Base-by-base conservation (phyloP, 2,797 vertebrate species). In the Carapus acus region DNA sequence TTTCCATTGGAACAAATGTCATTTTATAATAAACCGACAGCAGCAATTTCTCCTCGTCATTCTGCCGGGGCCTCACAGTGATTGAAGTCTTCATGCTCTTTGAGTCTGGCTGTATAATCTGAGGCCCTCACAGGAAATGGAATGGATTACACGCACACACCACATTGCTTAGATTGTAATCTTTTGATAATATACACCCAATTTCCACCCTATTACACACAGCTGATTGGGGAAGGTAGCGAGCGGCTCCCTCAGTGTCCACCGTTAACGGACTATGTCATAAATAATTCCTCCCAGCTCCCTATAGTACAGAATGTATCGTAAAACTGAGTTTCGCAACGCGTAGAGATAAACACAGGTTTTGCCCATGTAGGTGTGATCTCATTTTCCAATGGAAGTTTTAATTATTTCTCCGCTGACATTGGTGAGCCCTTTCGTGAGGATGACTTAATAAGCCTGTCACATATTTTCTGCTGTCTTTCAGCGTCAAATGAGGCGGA, bases 171-270 rank as follows among this genome's bases (percentile, higher is more conserved):
- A 72, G 74, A 81, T 83, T 69, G 48, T 73, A 73, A 82, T 80
- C 72, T 83, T 80, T 64, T 75, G 54, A 83, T 77, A 79, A 83
- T 77, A 82, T 73, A 79, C 76, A 74, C 51, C 44, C 62, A 52
- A 74, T 78, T 82, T 81, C 72, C 67, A 76, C 41, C 53, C 33
- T 33, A 52, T 58, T 72, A 58, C 45, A 41, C 62, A 47, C 41
- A 74, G 54, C 68, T 65, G 76, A 79, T 78, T 67, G 62, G 69
- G 53, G 61, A 55, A 59, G 60, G 58, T 51, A 29, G 68, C 6
- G 38, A n/a, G 31, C 8, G 16, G 37, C 49, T 59, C 53, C 23
- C 23, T 59, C 45, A 16, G 27, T 7, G 42, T 65, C 44, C 20
- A 24, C 23, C 23, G 31, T 13, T 18, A 18, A 31, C 16, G 6